Percentiles rank a stretch among this genome's conserved stretches.
Conservation (phyloP, 2,113 vertebrate species). For the Hyla sarda region DNA sequence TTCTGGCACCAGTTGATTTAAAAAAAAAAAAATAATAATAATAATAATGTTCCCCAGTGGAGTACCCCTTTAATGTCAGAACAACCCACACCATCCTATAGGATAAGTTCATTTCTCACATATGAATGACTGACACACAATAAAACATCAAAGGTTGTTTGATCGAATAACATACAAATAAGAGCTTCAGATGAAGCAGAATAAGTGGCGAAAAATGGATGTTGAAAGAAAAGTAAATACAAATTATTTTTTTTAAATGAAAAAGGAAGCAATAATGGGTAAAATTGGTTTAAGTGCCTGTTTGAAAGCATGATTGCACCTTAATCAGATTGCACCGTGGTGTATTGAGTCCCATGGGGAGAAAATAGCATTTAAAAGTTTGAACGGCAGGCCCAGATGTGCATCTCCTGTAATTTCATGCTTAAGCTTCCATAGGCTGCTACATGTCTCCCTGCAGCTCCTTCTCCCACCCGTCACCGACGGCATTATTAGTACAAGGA, state of each 20-base stretch:
- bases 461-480: slow-evolving; percentile 34
- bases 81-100: neutral
- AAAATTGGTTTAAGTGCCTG: slow-evolving; percentile 51
- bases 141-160: slow-evolving; percentile 12
- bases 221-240: slow-evolving; percentile 32
- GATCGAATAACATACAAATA: neutral
- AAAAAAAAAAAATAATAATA: too few species aligned
- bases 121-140: neutral
- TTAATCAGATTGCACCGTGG: slow-evolving; percentile 53
- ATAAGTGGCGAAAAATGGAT: slow-evolving; percentile 18
- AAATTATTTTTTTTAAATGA: slow-evolving; percentile 29
- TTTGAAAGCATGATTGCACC: slow-evolving; percentile 53
- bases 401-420: slow-evolving; percentile 56
- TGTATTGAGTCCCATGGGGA: slow-evolving; percentile 43
- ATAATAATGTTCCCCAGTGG: too few species aligned
- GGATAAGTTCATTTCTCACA: neutral
- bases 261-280: slow-evolving; percentile 51
- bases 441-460: slow-evolving; percentile 44
- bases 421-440: slow-evolving; percentile 41
- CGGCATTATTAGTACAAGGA: slow-evolving; percentile 55
- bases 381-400: slow-evolving; percentile 51
- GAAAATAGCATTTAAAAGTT: slow-evolving; percentile 57
- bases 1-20: too few species aligned
- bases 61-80: too few species aligned
- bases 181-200: neutral